Percentiles rank a stretch among this genome's conserved stretches.
Conservation (phyloP, 2,797 vertebrate genomes). For the Microctenopoma stevenorrisi region DNA sequence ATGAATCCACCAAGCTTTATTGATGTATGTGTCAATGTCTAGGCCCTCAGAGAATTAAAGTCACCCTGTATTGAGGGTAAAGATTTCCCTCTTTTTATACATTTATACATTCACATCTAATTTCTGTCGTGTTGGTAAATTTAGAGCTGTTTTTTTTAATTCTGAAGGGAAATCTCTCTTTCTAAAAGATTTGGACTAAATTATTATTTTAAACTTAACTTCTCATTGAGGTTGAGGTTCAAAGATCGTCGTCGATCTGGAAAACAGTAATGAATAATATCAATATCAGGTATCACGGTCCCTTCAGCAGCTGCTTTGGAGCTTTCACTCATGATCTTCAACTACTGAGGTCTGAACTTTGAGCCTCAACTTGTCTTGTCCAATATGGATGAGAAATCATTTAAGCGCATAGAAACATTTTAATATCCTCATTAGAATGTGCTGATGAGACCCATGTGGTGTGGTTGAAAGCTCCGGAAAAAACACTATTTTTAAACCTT, state of each 20-base stretch:
- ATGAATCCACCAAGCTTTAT: constrained; percentile 39
- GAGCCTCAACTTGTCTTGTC: too few relatives aligned
- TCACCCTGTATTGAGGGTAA: not conserved
- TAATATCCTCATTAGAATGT: not conserved
- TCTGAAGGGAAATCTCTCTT: too few relatives aligned
- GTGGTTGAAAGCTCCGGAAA: too few relatives aligned
- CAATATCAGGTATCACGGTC: too few relatives aligned
- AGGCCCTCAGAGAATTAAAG: constrained; percentile 26
- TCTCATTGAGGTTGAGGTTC: not conserved
- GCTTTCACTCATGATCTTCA: not conserved
- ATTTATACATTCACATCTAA: constrained; percentile 36
- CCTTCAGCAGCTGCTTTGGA: not conserved
- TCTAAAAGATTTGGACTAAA: too few relatives aligned
- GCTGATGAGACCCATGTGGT: too few relatives aligned
- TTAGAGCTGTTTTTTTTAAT: constrained; percentile 23
- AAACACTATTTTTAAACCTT: too few relatives aligned
- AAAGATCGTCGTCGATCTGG: not conserved
- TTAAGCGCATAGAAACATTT: too few relatives aligned
- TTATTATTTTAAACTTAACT: too few relatives aligned
- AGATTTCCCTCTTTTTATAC: constrained; percentile 24
- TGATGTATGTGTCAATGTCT: constrained; percentile 52
- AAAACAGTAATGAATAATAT: not conserved
- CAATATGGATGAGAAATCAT: too few relatives aligned
- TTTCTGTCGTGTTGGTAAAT: constrained; percentile 49
- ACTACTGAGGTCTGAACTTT: not conserved